phyloP scores from a whole-genome alignment of 92 coral and sea anemone species.

The Palythoa grandis region DNA sequence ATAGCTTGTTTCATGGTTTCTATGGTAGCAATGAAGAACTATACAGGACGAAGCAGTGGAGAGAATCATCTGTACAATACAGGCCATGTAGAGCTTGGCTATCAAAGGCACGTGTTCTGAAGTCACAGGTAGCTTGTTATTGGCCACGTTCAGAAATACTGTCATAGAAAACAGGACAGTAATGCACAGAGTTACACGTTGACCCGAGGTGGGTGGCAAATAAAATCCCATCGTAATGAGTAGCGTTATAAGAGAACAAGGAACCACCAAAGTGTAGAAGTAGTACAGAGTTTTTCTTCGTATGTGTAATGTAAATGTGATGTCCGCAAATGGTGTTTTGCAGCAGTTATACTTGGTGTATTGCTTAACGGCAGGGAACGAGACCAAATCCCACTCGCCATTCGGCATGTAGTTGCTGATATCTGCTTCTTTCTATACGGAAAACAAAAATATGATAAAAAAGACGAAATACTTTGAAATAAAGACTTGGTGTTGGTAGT shows the following conservation, averaged over 20 bases:
- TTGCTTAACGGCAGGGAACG: constrained; percentile 29
- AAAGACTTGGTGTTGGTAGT: too few species aligned
- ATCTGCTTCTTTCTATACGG: constrained; percentile 11
- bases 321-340: constrained; percentile 18
- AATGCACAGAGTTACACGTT: constrained; percentile 26
- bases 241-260: constrained; percentile 2
- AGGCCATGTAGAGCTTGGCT: constrained; percentile 42
- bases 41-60: constrained; percentile 37
- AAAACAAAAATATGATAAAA: not conserved
- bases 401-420: not conserved
- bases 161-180: constrained; percentile 31
- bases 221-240: constrained; percentile 28
- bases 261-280: constrained; percentile 12
- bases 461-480: too few species aligned
- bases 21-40: constrained; percentile 36
- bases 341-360: constrained; percentile 22
- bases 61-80: constrained; percentile 31
- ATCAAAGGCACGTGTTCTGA: constrained; percentile 43
- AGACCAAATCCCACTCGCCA: constrained; percentile 36
- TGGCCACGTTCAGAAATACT: constrained; percentile 34
- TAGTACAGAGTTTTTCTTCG: constrained; percentile 39
- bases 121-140: constrained; percentile 33
- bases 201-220: constrained; percentile 15
- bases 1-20: constrained; percentile 15
- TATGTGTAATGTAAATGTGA: constrained; percentile 33